Evolutionary conservation across 2,888 invertebrate species (phyloP), one percentile per base, ranked within the genome.

Genomic region (Dryadula phaetusa): DNA sequence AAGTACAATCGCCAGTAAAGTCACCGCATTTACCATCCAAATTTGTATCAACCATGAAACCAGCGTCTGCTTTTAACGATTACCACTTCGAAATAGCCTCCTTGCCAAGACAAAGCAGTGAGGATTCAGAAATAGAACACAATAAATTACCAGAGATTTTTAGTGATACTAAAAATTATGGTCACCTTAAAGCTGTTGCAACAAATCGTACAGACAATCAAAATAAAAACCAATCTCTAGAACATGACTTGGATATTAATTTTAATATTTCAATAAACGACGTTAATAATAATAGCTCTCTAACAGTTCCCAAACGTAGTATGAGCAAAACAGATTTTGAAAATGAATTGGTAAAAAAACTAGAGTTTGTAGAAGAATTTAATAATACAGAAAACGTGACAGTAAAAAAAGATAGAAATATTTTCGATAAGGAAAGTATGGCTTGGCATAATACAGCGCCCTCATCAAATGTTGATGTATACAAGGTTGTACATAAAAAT

Each of bases 71-170:
- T 0, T 82, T 86, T 8, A 85, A 86, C n/a, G 84, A 86, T n/a
- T 84, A 85, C 20, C 88, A 89, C 1, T 83, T 85, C 32, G 85
- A 87, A 74, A 79, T 89, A 0, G 81, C 88, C 7, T 74, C 84
- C 20, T 61, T 88, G 14, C 66, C 86, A 6, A 74, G 76, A 18
- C 77, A 74, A 25, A 78, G 79, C 32, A 82, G 76, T n/a, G 25
- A 53, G 53, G n/a, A 44, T 46, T 40, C 10, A n/a, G 18, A 62
- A 0, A 22, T n/a, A 49, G 46, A 58, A 10, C 20, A 40, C 22
- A 40, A 60, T 10, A 22, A 14, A 18, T 10, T 22, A n/a, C 47
- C 12, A 18, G 32, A 47, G n/a, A 22, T 34, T 62, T 8, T 34
- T 1, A 37, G 16, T 14, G 20, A 16, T 28, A 22, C n/a, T 2